phyloP scores from a whole-genome alignment of 2,888 invertebrate species.

The Cheilosia vulpina region DNA sequence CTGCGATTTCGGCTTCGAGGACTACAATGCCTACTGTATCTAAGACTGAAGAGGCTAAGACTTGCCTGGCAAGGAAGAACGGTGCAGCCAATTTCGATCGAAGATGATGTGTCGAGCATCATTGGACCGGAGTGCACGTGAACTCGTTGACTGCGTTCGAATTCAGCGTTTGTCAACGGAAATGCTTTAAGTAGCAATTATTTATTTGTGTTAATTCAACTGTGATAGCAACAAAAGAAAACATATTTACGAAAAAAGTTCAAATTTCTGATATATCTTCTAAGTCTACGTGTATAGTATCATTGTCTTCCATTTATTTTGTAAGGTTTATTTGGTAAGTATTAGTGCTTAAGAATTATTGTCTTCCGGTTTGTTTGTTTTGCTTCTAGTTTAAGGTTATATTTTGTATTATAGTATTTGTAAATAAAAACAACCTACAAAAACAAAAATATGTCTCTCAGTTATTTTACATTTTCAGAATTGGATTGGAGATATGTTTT shows the following conservation, averaged over 20 bases:
- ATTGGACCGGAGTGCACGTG: slow-evolving; percentile 23
- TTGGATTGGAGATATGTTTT: not conserved
- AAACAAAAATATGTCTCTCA: slow-evolving; percentile 25
- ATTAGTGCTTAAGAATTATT: slow-evolving; percentile 76
- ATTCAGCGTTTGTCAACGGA: slow-evolving; percentile 38
- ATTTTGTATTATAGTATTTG: slow-evolving; percentile 42
- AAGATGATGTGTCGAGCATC: slow-evolving; percentile 35
- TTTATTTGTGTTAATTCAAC: slow-evolving; percentile 58
- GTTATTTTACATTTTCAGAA: not conserved
- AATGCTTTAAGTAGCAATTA: slow-evolving; percentile 53
- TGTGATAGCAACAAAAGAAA: slow-evolving; percentile 71
- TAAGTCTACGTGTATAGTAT: slow-evolving; percentile 44
- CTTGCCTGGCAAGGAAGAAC: slow-evolving; percentile 58
- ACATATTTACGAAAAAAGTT: slow-evolving; percentile 8
- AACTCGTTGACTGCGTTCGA: slow-evolving; percentile 51
- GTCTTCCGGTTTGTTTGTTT: slow-evolving; percentile 80
- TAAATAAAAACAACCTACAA: slow-evolving; percentile 65
- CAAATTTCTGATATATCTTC: not conserved
- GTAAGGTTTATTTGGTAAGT: slow-evolving; percentile 60
- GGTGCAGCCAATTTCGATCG: slow-evolving; percentile 35
- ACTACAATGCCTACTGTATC: slow-evolving; percentile 48
- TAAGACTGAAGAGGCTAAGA: slow-evolving; percentile 60
- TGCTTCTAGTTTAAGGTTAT: slow-evolving; percentile 69
- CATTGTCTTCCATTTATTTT: slow-evolving; percentile 72
- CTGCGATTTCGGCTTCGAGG: slow-evolving; percentile 45